phyloP scores from a whole-genome alignment of 2,113 vertebrate genomes.

The Rousettus leschenaultii region DNA sequence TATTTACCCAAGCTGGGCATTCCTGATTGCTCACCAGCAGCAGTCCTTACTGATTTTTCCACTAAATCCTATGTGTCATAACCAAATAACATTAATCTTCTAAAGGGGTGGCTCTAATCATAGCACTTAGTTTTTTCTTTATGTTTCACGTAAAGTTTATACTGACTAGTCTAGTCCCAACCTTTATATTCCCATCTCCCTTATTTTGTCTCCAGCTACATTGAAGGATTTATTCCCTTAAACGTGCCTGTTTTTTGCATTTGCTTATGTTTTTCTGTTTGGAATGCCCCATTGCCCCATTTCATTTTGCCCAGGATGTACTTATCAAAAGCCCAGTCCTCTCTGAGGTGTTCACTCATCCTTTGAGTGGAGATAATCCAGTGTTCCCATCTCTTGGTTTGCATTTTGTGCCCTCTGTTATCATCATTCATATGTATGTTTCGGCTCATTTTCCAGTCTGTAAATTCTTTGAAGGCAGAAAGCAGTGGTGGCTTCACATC shows the following conservation, averaged over 20 bases:
- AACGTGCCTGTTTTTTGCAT: not conserved
- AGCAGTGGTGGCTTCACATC: not conserved
- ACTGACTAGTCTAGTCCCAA: not conserved
- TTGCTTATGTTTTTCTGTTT: not conserved
- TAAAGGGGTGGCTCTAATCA: not conserved
- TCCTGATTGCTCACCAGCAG: not conserved
- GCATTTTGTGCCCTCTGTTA: not conserved
- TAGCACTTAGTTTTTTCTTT: not conserved
- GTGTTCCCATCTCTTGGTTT: not conserved
- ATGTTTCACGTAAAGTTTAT: conserved; percentile 12
- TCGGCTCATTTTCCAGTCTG: not conserved
- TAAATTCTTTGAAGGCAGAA: conserved; percentile 6
- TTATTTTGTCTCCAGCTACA: not conserved
- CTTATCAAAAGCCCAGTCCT: not conserved
- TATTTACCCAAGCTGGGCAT: not conserved
- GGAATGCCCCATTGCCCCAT: not conserved
- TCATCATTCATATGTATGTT: not conserved
- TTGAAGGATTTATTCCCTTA: not conserved
- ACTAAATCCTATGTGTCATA: not conserved
- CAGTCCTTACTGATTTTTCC: not conserved
- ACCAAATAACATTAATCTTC: not conserved
- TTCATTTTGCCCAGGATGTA: not conserved
- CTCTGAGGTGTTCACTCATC: not conserved
- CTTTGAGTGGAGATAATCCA: not conserved
- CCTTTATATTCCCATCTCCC: not conserved